phyloP scores from a whole-genome alignment of 2,888 invertebrate species.

The Sabatieria punctata region DNA sequence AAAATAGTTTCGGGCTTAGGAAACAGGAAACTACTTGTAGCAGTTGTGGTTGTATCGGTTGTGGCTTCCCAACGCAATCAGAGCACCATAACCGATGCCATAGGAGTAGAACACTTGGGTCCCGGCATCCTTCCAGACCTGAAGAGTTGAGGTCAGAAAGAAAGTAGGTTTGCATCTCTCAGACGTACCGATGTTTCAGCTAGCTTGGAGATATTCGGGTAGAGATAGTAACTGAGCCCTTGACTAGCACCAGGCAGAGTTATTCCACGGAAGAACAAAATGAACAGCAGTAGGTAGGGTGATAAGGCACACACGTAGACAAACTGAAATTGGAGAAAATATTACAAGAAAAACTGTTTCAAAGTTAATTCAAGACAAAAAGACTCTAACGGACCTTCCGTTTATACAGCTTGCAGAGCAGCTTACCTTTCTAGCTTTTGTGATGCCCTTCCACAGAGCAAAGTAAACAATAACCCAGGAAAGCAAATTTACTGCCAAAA shows the following conservation, averaged over 20 bases:
- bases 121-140: slow-evolving; percentile 31
- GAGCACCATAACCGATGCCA: too few species aligned
- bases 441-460: slow-evolving; percentile 31
- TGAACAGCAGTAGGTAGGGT: slow-evolving; percentile 26
- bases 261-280: slow-evolving; percentile 26
- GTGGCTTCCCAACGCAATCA: slow-evolving; percentile 30
- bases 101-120: slow-evolving; percentile 31
- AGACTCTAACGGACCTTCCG: too few species aligned
- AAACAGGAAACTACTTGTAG: too few species aligned
- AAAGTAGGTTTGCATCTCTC: too few species aligned
- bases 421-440: slow-evolving; percentile 30
- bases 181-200: slow-evolving; percentile 20
- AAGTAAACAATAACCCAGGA: slow-evolving; percentile 31
- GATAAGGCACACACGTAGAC: slow-evolving; percentile 32
- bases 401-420: too few species aligned
- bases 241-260: slow-evolving; percentile 24
- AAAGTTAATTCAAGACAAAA: too few species aligned
- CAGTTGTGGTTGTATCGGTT: too few species aligned
- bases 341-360: too few species aligned
- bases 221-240: slow-evolving; percentile 19
- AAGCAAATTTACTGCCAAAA: slow-evolving; percentile 16
- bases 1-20: too few species aligned
- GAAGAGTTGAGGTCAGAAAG: too few species aligned
- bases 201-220: slow-evolving; percentile 26
- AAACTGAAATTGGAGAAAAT: too few species aligned